Base-by-base conservation (phyloP, 2,888 invertebrate species). In the Pyrochroa serraticornis region DNA sequence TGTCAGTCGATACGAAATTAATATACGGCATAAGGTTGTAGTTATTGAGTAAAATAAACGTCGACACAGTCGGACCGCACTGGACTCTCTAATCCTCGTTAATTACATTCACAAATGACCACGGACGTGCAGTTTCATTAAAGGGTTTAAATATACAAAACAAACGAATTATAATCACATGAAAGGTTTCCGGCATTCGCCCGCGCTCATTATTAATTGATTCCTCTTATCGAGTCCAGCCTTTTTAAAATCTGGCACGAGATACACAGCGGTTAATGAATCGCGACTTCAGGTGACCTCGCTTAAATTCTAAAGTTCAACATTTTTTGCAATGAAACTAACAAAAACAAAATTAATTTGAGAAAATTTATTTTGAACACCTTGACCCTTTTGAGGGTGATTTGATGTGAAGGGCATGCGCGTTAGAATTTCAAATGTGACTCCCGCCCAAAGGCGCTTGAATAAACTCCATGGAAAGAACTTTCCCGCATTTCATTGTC, bases 61-160 rank as follows among this genome's bases (percentile, higher is more conserved):
- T 41, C 46, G 31, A 39, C 30, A 52, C 48, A 35, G 30, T 13
- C 38, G 52, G 52, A 38, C 52, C 38, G 42, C 52, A 38, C 37
- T 22, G 43, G 37, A 51, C 45, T 58, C 54, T 53, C 51, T 69
- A 71, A 71, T 69, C 71, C 66, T 45, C 35, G 52, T 64, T 70
- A 68, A 71, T 71, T 71, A 67, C 52, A 66, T 64, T 59, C 64
- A 67, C 66, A 67, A 69, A 71, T 66, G 60, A 62, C 49, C 53
- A 60, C 41, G 51, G 60, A 47, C 38, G 48, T 53, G 41, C 62
- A 65, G 62, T 69, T 69, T 67, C 68, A 69, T 69, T 67, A 68
- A 57, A 55, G 62, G 64, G 58, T 57, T 65, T 62, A 67, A 66
- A 65, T 63, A 64, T 66, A 64, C 64, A 65, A 67, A 66, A 65